Evolutionary conservation across 1,140 invertebrate genomes (phyloP).

Genomic region (Brachionus asplanchnoidis): DNA sequence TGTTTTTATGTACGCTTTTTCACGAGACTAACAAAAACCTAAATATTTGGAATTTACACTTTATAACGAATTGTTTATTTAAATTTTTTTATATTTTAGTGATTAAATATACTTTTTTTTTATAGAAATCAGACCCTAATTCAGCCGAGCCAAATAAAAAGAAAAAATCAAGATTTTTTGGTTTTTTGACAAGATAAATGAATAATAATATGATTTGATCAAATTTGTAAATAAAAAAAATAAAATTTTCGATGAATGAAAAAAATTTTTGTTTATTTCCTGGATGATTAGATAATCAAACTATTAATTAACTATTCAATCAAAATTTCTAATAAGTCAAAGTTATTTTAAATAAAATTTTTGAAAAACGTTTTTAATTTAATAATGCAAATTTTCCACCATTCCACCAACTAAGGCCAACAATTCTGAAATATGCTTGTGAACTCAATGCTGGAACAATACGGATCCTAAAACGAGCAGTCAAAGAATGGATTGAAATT

Average conservation of each 20-base stretch:
- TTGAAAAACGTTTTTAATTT: too few relatives aligned
- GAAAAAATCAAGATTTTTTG: neutral
- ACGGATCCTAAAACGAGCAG: too few relatives aligned
- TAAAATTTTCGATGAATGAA: neutral
- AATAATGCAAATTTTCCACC: too few relatives aligned
- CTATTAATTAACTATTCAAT: too few relatives aligned
- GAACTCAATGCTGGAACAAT: too few relatives aligned
- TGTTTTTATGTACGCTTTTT: neutral
- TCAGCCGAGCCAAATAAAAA: neutral
- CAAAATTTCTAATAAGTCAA: too few relatives aligned
- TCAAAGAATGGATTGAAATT: too few relatives aligned
- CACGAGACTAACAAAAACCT: neutral
- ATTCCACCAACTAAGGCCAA: too few relatives aligned
- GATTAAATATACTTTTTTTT: neutral
- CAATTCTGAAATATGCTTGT: too few relatives aligned
- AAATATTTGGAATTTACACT: neutral
- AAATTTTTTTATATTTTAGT: neutral
- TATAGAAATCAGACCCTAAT: neutral
- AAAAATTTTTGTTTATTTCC: neutral
- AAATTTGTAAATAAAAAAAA: neutral
- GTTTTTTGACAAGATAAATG: neutral
- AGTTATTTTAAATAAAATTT: too few relatives aligned
- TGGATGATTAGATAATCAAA: too few relatives aligned
- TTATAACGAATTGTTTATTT: neutral
- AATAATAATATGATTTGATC: neutral